Conservation (phyloP, 1,140 invertebrate species). For the Pseudomyrmex sp. region DNA sequence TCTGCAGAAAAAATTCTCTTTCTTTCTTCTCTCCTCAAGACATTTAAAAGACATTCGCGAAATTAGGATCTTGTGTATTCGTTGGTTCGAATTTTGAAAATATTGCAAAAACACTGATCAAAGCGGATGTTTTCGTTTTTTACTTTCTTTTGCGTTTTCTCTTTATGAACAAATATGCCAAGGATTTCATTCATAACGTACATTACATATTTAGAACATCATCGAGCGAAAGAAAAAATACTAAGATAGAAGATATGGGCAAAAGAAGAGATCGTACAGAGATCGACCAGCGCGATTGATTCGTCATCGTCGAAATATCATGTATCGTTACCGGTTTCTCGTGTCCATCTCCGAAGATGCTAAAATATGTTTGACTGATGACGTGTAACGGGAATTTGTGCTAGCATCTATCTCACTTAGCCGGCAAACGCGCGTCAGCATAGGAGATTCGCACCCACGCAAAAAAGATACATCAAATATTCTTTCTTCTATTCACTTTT, state of each 20-base stretch:
- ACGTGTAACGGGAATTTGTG: constrained; percentile 22
- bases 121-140: neutral
- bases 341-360: neutral
- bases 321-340: neutral
- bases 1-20: no score
- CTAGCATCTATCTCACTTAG: neutral
- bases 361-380: constrained; percentile 3
- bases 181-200: neutral
- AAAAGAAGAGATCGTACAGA: neutral
- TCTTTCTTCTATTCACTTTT: neutral
- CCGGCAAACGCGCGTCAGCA: neutral
- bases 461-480: neutral
- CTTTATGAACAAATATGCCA: neutral
- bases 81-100: neutral
- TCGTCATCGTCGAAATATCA: neutral
- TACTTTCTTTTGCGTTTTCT: neutral
- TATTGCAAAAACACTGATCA: neutral
- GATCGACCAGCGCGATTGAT: neutral
- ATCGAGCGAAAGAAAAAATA: neutral
- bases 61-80: neutral
- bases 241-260: neutral
- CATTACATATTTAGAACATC: neutral
- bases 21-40: no score
- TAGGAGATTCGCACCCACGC: neutral
- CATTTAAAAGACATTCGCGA: neutral